Evolutionary conservation across 2,888 invertebrate genomes (phyloP).

Genomic region (Drosophila falleni): DNA sequence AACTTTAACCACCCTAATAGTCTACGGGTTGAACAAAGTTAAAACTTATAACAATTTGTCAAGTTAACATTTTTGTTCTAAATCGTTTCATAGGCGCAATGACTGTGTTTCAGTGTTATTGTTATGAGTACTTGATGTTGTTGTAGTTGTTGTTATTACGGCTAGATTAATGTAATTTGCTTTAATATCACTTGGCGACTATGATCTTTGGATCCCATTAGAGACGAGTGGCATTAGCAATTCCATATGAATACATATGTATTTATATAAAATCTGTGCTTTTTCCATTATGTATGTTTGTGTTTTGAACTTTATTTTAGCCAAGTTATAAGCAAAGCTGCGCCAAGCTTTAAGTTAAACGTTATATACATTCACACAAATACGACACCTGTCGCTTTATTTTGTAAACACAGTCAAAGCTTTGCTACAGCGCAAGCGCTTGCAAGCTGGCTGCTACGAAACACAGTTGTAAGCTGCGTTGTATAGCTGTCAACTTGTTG

Average conservation of each 20-base stretch:
- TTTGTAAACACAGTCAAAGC: slow-evolving; percentile 10
- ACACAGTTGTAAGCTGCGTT: background rate
- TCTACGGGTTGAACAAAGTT: slow-evolving; percentile 19
- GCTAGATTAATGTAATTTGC: slow-evolving; percentile 60
- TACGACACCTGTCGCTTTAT: slow-evolving; percentile 36
- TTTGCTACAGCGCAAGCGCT: background rate
- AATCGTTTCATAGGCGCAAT: slow-evolving; percentile 42
- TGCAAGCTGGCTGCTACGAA: slow-evolving; percentile 28
- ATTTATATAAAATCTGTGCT: slow-evolving; percentile 19
- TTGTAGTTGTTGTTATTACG: slow-evolving; percentile 23
- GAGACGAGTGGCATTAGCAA: slow-evolving; percentile 22
- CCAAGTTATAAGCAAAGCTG: slow-evolving; percentile 22
- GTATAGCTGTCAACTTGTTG: background rate
- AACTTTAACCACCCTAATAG: slow-evolving; percentile 8
- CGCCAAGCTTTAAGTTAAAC: slow-evolving; percentile 11
- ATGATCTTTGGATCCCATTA: slow-evolving; percentile 73
- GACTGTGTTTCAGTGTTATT: slow-evolving; percentile 38
- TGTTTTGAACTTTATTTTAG: slow-evolving; percentile 18
- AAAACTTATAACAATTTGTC: slow-evolving; percentile 4
- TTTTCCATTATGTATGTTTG: background rate
- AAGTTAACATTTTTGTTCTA: slow-evolving; percentile 28
- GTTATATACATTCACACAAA: background rate
- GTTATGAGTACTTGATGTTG: slow-evolving; percentile 16
- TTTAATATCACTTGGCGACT: slow-evolving; percentile 52
- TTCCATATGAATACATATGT: background rate